Evolutionary conservation across 2,113 vertebrate species (phyloP).

Genomic region (Brachypodius melanocephalos): DNA sequence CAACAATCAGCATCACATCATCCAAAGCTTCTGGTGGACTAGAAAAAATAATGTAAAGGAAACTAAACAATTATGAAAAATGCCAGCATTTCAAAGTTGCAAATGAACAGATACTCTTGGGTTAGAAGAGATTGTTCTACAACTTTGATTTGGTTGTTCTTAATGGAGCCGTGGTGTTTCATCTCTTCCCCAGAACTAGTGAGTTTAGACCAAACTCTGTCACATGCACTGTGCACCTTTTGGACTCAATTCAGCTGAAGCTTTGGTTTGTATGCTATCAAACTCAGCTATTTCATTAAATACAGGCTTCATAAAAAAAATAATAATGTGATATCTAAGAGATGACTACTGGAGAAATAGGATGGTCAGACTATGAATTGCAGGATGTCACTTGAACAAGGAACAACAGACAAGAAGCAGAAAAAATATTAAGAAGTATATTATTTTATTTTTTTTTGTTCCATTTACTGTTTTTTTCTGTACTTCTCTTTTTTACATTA

Average conservation of each 20-base stretch:
- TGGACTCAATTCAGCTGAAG: not conserved
- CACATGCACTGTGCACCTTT: not conserved
- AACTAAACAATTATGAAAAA: not conserved
- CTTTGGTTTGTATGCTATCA: not conserved
- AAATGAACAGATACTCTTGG: not conserved
- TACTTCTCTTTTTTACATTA: not conserved
- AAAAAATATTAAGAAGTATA: not conserved
- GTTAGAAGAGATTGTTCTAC: not conserved
- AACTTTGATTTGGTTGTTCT: not conserved
- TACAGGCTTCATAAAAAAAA: not conserved
- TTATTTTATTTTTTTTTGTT: not conserved
- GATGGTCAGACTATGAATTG: not conserved
- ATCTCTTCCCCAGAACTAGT: not conserved
- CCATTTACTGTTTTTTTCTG: not conserved
- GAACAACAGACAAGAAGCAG: not conserved
- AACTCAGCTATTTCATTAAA: not conserved
- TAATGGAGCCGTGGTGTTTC: not conserved
- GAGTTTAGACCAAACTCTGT: not conserved
- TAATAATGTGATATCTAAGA: not conserved
- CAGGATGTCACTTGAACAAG: not conserved
- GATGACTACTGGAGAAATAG: not conserved
- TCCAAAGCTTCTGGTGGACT: not conserved
- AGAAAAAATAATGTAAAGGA: not conserved
- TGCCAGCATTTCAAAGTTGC: not conserved
- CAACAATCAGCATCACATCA: not conserved